Evolutionary conservation across 2,888 invertebrate species (phyloP).

Genomic region (Metallyticus violacea): DNA sequence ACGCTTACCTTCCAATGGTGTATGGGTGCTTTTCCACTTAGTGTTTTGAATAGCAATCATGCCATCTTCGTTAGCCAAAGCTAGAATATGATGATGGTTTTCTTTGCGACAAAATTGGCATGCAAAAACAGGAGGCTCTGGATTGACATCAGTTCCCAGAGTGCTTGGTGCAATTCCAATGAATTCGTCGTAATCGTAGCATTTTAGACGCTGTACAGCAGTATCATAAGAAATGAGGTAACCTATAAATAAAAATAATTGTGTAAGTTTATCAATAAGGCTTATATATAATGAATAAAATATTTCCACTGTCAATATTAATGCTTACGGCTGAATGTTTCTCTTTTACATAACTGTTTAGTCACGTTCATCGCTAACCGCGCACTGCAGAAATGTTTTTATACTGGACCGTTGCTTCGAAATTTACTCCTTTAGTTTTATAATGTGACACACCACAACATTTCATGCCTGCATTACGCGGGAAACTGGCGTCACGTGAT

Average conservation of each 20-base stretch:
- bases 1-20: neutral
- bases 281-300: neutral
- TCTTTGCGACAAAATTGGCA: slow-evolving; percentile 70
- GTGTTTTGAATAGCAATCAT: slow-evolving; percentile 57
- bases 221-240: slow-evolving; percentile 54
- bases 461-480: neutral
- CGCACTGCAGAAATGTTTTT: neutral
- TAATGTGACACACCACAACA: neutral
- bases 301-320: neutral
- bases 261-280: neutral
- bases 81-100: slow-evolving; percentile 68
- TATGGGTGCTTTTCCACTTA: slow-evolving; percentile 6
- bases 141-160: neutral
- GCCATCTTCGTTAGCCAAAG: slow-evolving; percentile 85
- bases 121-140: slow-evolving; percentile 73
- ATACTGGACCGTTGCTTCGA: neutral
- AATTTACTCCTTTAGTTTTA: neutral
- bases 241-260: neutral
- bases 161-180: slow-evolving; percentile 55
- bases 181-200: slow-evolving; percentile 61
- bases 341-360: neutral
- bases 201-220: slow-evolving; percentile 61
- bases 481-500: neutral
- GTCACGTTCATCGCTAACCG: neutral
- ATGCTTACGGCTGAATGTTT: neutral